Percentiles rank a stretch among this genome's conserved stretches.
These are phyloP conservation scores for Anguilla japonica DNA, from an alignment of 2,113 vertebrate species.

Conservation along the genomic window DNA sequence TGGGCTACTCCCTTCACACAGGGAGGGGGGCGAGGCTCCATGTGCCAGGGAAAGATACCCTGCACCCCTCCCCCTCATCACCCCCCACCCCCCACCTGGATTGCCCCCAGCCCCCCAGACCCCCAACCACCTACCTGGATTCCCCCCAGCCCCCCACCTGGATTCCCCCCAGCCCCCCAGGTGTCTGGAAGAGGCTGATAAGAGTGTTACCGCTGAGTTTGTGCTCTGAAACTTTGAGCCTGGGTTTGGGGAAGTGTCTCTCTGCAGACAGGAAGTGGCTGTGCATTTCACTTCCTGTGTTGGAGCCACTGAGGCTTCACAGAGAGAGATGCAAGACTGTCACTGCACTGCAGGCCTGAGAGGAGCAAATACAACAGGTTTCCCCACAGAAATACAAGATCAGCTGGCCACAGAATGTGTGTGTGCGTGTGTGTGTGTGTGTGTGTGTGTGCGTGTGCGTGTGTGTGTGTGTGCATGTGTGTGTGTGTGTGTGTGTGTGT, in stretches of 20 bases:
- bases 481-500: no score
- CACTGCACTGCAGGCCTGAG: no score
- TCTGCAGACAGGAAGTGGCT: background rate
- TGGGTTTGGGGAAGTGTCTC: background rate
- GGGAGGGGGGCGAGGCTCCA: background rate
- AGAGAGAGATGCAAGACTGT: background rate
- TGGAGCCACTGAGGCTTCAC: no score
- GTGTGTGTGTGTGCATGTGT: no score
- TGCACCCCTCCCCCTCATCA: background rate
- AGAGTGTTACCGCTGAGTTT: background rate
- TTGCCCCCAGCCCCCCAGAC: background rate
- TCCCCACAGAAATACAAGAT: no score
- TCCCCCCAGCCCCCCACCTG: background rate
- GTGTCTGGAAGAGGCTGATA: background rate
- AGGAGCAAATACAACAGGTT: no score
- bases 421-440: no score
- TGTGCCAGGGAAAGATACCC: background rate
- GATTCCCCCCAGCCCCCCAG: background rate
- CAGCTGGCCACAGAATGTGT: no score
- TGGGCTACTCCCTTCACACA: background rate
- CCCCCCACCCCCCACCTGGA: background rate
- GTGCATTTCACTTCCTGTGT: background rate
- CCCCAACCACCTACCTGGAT: no score
- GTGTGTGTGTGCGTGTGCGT: no score
- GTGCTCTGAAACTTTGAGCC: background rate